Evolutionary conservation across 2,888 invertebrate genomes (phyloP).

Genomic region (Resseliella maxima): DNA sequence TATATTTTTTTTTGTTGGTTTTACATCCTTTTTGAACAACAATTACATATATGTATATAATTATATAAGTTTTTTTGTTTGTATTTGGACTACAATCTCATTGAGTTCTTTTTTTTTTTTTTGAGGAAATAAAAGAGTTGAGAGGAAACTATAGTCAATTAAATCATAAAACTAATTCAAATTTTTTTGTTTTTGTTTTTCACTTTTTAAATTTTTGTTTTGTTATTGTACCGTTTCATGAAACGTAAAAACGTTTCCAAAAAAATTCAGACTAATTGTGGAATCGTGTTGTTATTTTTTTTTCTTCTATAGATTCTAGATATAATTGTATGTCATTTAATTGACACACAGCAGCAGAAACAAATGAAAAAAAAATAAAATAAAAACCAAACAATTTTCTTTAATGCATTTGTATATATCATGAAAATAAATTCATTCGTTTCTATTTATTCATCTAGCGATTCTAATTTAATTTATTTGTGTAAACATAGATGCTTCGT

Average conservation of each 20-base stretch:
- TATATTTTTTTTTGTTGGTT: not conserved
- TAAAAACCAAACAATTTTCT: not conserved
- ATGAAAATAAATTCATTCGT: slow-evolving; percentile 43
- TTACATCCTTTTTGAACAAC: not conserved
- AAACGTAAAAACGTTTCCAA: slow-evolving; percentile 15
- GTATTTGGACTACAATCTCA: slow-evolving; percentile 6
- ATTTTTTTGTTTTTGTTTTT: not conserved
- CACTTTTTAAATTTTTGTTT: not conserved
- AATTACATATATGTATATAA: slow-evolving; percentile 14
- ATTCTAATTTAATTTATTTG: slow-evolving; percentile 7
- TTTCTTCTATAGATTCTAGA: not conserved
- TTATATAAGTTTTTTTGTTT: not conserved
- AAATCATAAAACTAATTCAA: not conserved
- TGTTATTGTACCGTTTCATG: slow-evolving; percentile 46
- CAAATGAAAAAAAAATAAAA: no score
- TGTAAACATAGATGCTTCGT: slow-evolving; percentile 1
- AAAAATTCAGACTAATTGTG: slow-evolving; percentile 30
- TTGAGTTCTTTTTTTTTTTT: not conserved
- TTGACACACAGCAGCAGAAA: not conserved
- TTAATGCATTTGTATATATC: not conserved
- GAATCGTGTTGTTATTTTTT: not conserved
- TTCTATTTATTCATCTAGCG: slow-evolving; percentile 5
- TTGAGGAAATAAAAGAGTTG: not conserved
- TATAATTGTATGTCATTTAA: not conserved
- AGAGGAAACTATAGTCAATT: not conserved